A percentile compares a stretch with the other conserved stretches of the same genome.
Evolutionary conservation across 2,113 vertebrate genomes (phyloP).

Genomic region (Prunella fulvescens): DNA sequence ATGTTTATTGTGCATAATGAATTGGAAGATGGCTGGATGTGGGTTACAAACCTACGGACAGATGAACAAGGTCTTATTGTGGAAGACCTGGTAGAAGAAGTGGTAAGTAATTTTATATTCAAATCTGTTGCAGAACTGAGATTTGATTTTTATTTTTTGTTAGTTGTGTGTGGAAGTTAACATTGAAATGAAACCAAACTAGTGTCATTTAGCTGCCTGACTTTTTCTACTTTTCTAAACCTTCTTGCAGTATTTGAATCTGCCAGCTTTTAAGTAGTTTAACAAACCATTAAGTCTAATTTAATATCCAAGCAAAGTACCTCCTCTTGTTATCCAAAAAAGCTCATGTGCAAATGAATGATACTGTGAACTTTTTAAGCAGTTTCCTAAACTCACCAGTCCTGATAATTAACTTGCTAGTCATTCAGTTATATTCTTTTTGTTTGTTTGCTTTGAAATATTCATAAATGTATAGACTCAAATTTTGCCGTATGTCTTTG

Average conservation of each 20-base stretch:
- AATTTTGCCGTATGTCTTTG: not conserved
- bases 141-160: not conserved
- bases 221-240: not conserved
- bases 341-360: not conserved
- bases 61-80: slow-evolving; percentile 98
- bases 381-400: not conserved
- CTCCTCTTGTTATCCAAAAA: not conserved
- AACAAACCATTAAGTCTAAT: not conserved
- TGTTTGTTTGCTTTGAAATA: not conserved
- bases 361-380: not conserved
- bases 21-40: slow-evolving; percentile 99
- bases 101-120: slow-evolving; percentile 79
- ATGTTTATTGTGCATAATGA: slow-evolving; percentile 99
- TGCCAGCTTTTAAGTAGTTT: not conserved
- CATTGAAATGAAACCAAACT: not conserved
- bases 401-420: not conserved
- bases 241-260: not conserved
- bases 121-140: not conserved
- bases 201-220: not conserved
- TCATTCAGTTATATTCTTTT: not conserved
- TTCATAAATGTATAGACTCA: not conserved
- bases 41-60: slow-evolving; percentile 95
- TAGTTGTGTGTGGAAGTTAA: not conserved
- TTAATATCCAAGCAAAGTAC: not conserved
- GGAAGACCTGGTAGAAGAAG: slow-evolving; percentile 94